Evolutionary conservation across 1,140 invertebrate species (phyloP).

Genomic region (Caenorhabditis brenneri): DNA sequence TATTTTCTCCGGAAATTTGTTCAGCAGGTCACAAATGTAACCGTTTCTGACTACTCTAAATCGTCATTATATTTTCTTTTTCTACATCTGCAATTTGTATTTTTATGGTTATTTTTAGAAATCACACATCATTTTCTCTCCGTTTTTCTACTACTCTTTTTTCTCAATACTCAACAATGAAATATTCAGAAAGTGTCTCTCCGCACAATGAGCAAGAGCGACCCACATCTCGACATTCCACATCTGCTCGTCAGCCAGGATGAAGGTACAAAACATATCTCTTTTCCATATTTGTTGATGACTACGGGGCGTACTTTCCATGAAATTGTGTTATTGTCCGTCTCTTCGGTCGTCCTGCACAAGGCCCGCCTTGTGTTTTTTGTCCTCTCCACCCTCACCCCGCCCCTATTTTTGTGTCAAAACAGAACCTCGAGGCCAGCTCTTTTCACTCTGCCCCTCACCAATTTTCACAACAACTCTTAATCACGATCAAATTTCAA

Average conservation of each 20-base stretch:
- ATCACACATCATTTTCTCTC: background rate
- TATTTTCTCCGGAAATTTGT: conserved; percentile 23
- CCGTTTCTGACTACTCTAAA: background rate
- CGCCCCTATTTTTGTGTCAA: background rate
- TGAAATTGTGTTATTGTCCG: conserved; percentile 13
- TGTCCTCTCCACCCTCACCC: background rate
- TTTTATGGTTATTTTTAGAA: conserved; percentile 7
- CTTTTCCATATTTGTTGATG: background rate
- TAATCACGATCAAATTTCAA: background rate
- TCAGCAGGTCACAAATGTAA: background rate
- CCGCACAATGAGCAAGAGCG: conserved; percentile 49
- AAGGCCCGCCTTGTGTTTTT: background rate
- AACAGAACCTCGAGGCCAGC: conserved; percentile 28
- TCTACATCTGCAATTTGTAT: background rate
- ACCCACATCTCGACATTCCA: conserved; percentile 50
- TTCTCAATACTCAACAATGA: background rate
- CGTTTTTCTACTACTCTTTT: background rate
- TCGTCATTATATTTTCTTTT: background rate
- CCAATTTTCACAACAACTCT: conserved; percentile 24
- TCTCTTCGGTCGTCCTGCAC: background rate
- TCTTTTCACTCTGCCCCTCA: conserved; percentile 7
- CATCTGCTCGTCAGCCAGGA: conserved; percentile 50
- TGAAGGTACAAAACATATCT: conserved; percentile 13
- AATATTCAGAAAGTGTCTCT: conserved; percentile 35
- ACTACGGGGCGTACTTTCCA: conserved; percentile 1